Percentiles rank a stretch among this genome's conserved stretches.
Conservation (phyloP, 2,113 vertebrate species). For the Neodontobutis hainanensis region DNA sequence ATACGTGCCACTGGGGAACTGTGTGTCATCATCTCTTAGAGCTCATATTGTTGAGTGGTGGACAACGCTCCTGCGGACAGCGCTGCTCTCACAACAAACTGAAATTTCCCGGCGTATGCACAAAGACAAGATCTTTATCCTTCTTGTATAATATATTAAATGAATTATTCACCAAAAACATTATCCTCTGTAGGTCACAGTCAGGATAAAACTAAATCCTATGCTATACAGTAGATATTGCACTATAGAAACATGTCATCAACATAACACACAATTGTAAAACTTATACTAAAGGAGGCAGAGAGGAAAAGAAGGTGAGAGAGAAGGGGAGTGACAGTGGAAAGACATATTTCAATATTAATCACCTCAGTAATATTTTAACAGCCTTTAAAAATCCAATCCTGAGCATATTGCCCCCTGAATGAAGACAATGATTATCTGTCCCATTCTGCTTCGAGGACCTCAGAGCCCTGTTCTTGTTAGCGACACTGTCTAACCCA, state of each 20-base stretch:
- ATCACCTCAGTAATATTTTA: slow-evolving; percentile 88
- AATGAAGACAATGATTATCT: slow-evolving; percentile 76
- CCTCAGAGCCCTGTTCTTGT: slow-evolving; percentile 51
- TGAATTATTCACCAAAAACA: slow-evolving; percentile 63
- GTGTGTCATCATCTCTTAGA: slow-evolving; percentile 49
- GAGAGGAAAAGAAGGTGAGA: slow-evolving; percentile 46
- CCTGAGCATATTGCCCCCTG: slow-evolving; percentile 78
- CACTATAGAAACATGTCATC: slow-evolving; percentile 30
- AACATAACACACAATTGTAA: slow-evolving; percentile 48
- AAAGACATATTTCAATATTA: slow-evolving; percentile 84
- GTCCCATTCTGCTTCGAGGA: slow-evolving; percentile 37
- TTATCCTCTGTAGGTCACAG: slow-evolving; percentile 32
- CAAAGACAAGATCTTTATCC: slow-evolving; percentile 64
- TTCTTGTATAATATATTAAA: slow-evolving; percentile 55
- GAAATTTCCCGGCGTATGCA: slow-evolving; percentile 34
- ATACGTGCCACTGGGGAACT: slow-evolving; percentile 33
- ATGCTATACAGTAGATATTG: slow-evolving; percentile 17
- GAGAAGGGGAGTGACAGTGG: slow-evolving; percentile 66
- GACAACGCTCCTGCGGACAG: slow-evolving; percentile 15
- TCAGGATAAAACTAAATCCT: slow-evolving; percentile 22
- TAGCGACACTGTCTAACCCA: slow-evolving; percentile 54
- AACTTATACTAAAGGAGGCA: slow-evolving; percentile 43
- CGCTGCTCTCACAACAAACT: slow-evolving; percentile 12
- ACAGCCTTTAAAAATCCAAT: slow-evolving; percentile 84
- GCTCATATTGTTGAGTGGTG: slow-evolving; percentile 35